phyloP scores from a whole-genome alignment of 2,113 vertebrate species.

The Turdus rufiventris region DNA sequence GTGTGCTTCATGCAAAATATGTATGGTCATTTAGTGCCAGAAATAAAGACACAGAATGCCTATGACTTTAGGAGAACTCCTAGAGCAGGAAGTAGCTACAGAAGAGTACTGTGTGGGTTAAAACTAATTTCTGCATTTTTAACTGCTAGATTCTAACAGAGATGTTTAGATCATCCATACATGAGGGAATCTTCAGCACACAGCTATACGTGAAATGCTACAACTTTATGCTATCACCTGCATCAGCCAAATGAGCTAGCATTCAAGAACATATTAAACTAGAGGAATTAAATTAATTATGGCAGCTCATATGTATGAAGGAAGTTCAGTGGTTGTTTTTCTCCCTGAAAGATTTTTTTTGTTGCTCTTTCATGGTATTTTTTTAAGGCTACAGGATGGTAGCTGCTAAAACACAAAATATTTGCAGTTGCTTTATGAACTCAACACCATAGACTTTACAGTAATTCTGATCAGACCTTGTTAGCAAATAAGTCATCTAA shows the following conservation, averaged over 20 bases:
- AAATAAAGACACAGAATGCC: neutral
- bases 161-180: neutral
- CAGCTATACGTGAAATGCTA: neutral
- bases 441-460: neutral
- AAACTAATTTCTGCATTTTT: neutral
- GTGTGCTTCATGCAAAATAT: neutral
- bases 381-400: neutral
- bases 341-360: neutral
- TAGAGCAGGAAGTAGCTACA: neutral
- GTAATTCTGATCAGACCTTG: neutral
- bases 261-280: neutral
- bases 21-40: neutral
- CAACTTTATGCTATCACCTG: neutral
- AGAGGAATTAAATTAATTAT: neutral
- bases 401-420: neutral
- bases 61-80: neutral
- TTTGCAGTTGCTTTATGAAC: neutral
- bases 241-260: rapidly evolving
- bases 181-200: neutral
- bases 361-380: neutral
- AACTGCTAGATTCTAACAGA: neutral
- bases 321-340: neutral
- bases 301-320: neutral
- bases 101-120: neutral
- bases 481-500: neutral